phyloP scores from a whole-genome alignment of 2,797 vertebrate genomes.

The Anguilla marmorata region DNA sequence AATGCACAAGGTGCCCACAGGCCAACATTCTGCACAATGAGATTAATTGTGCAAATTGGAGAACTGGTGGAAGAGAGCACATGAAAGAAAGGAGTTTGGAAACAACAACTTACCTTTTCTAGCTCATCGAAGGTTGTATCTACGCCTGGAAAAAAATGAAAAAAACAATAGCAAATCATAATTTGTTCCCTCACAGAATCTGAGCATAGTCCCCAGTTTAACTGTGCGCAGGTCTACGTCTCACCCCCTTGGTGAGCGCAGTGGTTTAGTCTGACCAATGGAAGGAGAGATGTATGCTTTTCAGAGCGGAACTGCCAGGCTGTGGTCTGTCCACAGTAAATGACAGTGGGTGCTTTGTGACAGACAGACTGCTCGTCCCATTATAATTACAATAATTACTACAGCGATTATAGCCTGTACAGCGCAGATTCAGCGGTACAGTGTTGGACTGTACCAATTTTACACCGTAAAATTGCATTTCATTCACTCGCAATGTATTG shows the following conservation, averaged over 20 bases:
- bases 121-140: slow-evolving; percentile 72
- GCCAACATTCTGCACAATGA: neutral
- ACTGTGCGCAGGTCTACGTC: neutral
- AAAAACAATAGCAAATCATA: neutral
- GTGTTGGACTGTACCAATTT: neutral
- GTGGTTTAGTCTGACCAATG: slow-evolving; percentile 69
- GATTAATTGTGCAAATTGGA: neutral
- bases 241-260: slow-evolving; percentile 47
- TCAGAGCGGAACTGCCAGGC: slow-evolving; percentile 59
- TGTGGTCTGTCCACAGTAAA: slow-evolving; percentile 41
- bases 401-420: neutral
- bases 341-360: slow-evolving; percentile 22
- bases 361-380: neutral
- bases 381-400: slow-evolving; percentile 20
- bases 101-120: slow-evolving; percentile 71
- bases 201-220: neutral
- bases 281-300: slow-evolving; percentile 70
- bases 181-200: neutral
- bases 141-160: slow-evolving; percentile 64
- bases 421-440: neutral
- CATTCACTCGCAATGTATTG: neutral
- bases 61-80: neutral
- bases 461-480: neutral
- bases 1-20: neutral
- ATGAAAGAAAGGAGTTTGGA: neutral